phyloP scores from a whole-genome alignment of 2,113 vertebrate species.

The Otolemur garnettii region DNA sequence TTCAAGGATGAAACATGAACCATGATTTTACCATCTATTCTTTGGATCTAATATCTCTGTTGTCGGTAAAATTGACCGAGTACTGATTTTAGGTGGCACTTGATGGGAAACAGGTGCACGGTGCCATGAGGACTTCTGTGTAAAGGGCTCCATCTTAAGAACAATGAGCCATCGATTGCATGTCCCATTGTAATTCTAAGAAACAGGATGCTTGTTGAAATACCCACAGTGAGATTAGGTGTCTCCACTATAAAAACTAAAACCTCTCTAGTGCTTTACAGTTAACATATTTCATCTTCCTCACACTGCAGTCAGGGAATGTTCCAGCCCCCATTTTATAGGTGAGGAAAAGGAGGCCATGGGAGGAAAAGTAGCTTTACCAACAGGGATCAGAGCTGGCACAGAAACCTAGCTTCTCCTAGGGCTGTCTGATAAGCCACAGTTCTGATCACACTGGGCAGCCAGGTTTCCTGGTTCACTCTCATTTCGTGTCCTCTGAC shows the following conservation, averaged over 20 bases:
- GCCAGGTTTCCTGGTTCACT: neutral
- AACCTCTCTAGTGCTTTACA: no score
- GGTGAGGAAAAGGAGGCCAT: neutral
- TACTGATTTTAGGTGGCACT: neutral
- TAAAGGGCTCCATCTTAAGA: neutral
- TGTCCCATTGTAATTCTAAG: neutral
- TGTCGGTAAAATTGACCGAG: neutral
- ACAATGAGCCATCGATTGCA: neutral
- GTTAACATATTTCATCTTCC: neutral
- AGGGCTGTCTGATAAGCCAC: neutral
- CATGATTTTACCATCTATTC: neutral
- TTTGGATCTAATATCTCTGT: neutral
- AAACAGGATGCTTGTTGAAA: neutral
- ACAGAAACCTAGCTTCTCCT: neutral
- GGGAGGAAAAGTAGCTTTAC: neutral
- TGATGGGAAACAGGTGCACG: fast-evolving
- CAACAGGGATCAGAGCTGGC: neutral
- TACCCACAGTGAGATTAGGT: neutral
- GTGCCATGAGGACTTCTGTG: neutral
- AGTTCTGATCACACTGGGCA: no score
- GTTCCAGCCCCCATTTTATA: neutral
- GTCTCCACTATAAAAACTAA: neutral
- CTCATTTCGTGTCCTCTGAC: neutral
- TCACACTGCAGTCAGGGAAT: neutral
- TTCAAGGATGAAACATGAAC: neutral